A percentile compares a stretch with the other conserved stretches of the same genome.
phyloP scores from a whole-genome alignment of 2,113 vertebrate species.

The Tretioscincus oriximinensis region DNA sequence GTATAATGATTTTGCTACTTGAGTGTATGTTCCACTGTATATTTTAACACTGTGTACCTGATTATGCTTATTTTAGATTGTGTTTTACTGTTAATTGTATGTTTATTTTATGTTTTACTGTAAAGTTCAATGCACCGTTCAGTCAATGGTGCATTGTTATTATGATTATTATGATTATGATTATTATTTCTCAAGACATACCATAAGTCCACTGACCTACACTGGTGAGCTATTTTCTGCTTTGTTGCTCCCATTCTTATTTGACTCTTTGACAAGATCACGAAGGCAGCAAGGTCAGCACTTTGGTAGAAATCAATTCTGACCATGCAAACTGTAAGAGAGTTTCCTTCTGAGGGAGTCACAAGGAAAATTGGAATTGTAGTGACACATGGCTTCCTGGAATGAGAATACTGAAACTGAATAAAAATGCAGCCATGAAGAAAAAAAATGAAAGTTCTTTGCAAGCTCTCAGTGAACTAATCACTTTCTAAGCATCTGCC shows the following conservation, averaged over 20 bases:
- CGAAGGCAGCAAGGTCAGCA: not conserved
- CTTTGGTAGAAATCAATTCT: not conserved
- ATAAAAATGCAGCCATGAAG: not conserved
- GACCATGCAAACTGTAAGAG: no score
- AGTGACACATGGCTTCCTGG: not conserved
- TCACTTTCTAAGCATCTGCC: not conserved
- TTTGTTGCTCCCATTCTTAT: not conserved
- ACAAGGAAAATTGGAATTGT: not conserved
- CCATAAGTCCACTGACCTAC: no score
- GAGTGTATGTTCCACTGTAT: no score
- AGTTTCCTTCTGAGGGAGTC: not conserved
- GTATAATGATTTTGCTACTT: no score
- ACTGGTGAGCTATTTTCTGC: not conserved
- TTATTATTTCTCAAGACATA: no score
- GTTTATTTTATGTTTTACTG: no score
- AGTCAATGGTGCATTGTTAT: no score
- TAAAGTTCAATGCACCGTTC: no score
- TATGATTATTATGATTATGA: no score
- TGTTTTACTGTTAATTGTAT: no score
- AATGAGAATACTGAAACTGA: not conserved
- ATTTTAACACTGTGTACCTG: no score
- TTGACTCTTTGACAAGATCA: not conserved
- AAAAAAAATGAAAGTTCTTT: not conserved
- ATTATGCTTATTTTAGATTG: no score
- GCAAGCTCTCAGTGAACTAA: not conserved